Percentiles rank a stretch among this genome's conserved stretches.
Conservation (phyloP, 2,797 vertebrate genomes). For the Sternotherus odoratus region DNA sequence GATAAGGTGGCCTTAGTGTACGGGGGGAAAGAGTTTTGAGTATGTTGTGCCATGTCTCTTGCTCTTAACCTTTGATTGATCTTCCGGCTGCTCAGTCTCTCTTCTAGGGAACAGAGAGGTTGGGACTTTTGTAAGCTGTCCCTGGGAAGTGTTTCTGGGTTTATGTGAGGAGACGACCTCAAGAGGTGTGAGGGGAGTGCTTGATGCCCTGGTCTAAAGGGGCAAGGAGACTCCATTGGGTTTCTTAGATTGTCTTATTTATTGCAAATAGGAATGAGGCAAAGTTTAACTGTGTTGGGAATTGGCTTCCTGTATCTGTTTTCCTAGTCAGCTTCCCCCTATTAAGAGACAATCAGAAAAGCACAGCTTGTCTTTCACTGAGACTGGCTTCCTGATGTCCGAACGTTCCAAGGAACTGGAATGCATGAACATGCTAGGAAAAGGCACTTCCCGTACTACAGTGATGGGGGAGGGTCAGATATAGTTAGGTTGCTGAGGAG, state of each 20-base stretch:
- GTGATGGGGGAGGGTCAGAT: not conserved
- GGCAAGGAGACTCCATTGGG: accelerated
- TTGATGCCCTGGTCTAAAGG: not conserved
- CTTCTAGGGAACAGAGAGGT: not conserved
- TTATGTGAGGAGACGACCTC: not conserved
- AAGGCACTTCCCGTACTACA: not conserved
- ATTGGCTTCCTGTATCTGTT: not conserved
- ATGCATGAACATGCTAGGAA: not conserved
- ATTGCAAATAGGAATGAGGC: not conserved
- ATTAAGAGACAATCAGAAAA: not conserved
- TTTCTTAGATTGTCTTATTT: not conserved
- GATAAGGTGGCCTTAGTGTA: not conserved
- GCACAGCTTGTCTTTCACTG: not conserved
- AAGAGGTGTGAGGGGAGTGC: not conserved
- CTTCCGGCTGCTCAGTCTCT: not conserved
- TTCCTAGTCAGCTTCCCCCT: not conserved
- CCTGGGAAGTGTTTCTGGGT: not conserved
- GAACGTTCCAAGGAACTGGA: not conserved
- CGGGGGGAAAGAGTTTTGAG: not conserved
- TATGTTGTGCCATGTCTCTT: not conserved
- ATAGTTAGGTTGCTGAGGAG: not conserved
- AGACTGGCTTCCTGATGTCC: not conserved
- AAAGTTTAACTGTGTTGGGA: not conserved
- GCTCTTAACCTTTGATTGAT: accelerated
- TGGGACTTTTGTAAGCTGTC: not conserved